phyloP scores from a whole-genome alignment of 1,140 invertebrate species.

The Kradibia gibbosae region DNA sequence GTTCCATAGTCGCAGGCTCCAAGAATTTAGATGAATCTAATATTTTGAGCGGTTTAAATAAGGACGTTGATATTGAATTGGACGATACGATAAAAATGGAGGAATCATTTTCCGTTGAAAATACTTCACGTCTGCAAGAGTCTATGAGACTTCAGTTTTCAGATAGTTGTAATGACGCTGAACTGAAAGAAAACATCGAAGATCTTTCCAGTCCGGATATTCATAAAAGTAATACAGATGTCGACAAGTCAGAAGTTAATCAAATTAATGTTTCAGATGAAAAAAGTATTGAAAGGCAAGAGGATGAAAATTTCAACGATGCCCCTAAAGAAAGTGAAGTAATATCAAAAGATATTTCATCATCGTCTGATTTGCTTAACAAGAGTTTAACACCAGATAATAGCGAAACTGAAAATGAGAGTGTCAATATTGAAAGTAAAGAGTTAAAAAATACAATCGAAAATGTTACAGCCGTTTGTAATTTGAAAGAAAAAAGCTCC shows the following conservation, averaged over 20 bases:
- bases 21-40: neutral
- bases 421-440: neutral
- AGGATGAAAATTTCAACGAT: neutral
- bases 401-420: neutral
- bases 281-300: neutral
- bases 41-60: slow-evolving; percentile 20
- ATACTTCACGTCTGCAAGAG: slow-evolving; percentile 36
- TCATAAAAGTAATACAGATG: neutral
- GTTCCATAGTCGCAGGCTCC: neutral
- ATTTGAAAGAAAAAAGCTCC: slow-evolving; percentile 29
- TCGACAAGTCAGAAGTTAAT: neutral
- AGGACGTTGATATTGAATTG: slow-evolving; percentile 22
- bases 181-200: neutral
- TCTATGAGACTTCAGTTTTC: neutral
- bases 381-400: neutral
- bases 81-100: slow-evolving; percentile 48
- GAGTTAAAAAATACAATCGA: slow-evolving; percentile 10
- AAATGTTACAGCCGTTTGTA: slow-evolving; percentile 11
- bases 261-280: neutral
- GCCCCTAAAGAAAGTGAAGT: neutral
- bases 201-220: neutral
- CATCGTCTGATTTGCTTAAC: neutral
- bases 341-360: neutral
- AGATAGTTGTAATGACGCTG: neutral
- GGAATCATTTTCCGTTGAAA: slow-evolving; percentile 41